These are phyloP conservation scores for Meandrusa payeni DNA, from an alignment of 2,888 invertebrate genomes.

Conservation along the genomic window DNA sequence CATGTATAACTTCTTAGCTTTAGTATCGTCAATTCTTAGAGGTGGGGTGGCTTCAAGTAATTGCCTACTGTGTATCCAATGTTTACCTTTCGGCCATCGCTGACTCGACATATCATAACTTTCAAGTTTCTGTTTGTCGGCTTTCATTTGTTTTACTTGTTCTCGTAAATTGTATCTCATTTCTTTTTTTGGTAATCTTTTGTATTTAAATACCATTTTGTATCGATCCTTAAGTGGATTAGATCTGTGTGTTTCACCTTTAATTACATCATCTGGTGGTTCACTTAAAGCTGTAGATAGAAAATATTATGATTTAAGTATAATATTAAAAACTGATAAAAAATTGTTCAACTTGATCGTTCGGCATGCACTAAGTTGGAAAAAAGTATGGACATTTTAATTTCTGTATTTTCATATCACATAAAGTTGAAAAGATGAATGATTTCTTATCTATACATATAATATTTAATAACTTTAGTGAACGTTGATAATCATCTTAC, in stretches of 20 bases:
- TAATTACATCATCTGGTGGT: constrained; percentile 14
- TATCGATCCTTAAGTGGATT: constrained; percentile 56
- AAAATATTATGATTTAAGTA: neutral
- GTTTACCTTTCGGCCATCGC: constrained; percentile 54
- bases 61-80: constrained; percentile 33
- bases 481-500: too few relatives aligned
- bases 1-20: constrained; percentile 27
- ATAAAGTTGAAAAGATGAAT: too few relatives aligned
- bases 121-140: constrained; percentile 43
- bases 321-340: too few relatives aligned
- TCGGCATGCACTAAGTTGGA: too few relatives aligned
- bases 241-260: constrained; percentile 32
- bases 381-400: too few relatives aligned
- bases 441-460: too few relatives aligned
- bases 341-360: too few relatives aligned
- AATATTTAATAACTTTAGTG: too few relatives aligned
- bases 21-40: constrained; percentile 23
- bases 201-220: constrained; percentile 50
- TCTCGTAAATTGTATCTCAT: constrained; percentile 60
- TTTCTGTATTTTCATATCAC: too few relatives aligned
- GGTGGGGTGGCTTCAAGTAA: constrained; percentile 22
- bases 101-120: constrained; percentile 48
- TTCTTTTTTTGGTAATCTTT: constrained; percentile 53
- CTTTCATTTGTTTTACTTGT: constrained; percentile 55
- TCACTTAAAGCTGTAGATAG: constrained; percentile 28